Evolutionary conservation across 2,113 vertebrate species (phyloP).

Genomic region (Phrynosoma platyrhinos): DNA sequence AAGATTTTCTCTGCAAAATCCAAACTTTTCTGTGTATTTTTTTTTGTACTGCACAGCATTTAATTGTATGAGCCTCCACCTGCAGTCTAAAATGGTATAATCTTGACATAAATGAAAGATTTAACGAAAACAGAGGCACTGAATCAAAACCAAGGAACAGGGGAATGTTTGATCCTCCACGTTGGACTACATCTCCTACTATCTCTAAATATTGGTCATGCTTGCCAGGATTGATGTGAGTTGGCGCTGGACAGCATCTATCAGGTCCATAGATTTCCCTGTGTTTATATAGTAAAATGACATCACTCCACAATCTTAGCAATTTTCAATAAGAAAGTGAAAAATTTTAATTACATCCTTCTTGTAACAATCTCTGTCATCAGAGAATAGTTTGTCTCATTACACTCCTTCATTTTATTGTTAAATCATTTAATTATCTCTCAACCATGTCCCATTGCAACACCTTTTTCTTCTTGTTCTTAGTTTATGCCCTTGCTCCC

Average conservation of each 20-base stretch:
- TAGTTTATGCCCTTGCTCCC: background rate
- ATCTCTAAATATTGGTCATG: background rate
- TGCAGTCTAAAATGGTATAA: background rate
- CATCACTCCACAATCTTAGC: background rate
- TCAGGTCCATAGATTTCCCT: background rate
- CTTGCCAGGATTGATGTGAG: background rate
- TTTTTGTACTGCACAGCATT: background rate
- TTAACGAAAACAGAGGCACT: background rate
- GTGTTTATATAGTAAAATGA: background rate
- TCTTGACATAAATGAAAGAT: background rate
- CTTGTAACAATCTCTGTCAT: background rate
- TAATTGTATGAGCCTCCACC: background rate
- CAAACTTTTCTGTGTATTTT: background rate
- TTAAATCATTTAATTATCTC: background rate
- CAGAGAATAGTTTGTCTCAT: background rate
- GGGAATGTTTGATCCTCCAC: background rate
- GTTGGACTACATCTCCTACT: background rate
- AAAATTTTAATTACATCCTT: background rate
- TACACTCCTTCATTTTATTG: background rate
- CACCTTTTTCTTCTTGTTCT: background rate
- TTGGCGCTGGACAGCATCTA: background rate
- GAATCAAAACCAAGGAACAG: background rate
- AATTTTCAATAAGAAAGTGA: background rate
- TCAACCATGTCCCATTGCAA: background rate
- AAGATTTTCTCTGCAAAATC: background rate